Percentiles rank a stretch among this genome's conserved stretches.
These are phyloP conservation scores for Lumbricus terrestris DNA, from an alignment of 2,888 invertebrate species.

Conservation along the genomic window DNA sequence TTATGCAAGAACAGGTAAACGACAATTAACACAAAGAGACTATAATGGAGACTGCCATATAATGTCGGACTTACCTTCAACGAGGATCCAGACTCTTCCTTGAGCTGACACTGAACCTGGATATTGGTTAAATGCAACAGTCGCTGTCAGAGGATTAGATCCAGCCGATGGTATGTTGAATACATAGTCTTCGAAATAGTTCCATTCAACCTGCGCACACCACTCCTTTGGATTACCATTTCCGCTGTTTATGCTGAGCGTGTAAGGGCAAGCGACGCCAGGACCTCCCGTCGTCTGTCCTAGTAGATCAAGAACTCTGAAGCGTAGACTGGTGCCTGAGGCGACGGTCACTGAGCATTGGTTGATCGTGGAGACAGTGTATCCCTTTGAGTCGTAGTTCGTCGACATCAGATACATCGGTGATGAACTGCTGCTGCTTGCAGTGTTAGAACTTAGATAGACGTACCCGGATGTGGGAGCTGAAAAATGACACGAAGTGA, in stretches of 20 bases:
- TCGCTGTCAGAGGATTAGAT: neutral
- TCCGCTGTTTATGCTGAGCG: neutral
- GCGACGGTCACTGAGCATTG: neutral
- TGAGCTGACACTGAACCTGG: neutral
- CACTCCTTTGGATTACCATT: neutral
- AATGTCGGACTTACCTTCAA: neutral
- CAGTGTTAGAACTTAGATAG: neutral
- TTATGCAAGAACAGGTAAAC: neutral
- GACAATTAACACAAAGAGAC: neutral
- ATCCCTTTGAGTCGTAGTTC: neutral
- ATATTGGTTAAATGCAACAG: neutral
- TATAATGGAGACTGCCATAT: neutral
- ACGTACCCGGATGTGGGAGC: neutral
- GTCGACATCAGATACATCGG: neutral
- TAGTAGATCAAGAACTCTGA: neutral
- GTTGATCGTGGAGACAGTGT: neutral
- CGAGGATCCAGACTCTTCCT: conserved; percentile 11
- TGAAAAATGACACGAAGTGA: neutral
- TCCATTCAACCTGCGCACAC: neutral
- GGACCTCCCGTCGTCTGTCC: neutral
- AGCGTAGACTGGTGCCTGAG: neutral
- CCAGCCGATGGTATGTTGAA: neutral
- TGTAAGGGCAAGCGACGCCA: neutral
- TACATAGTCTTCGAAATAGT: neutral
- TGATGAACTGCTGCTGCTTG: neutral